Conservation (phyloP, 1,140 invertebrate genomes). For the Zaprionus inermis region DNA sequence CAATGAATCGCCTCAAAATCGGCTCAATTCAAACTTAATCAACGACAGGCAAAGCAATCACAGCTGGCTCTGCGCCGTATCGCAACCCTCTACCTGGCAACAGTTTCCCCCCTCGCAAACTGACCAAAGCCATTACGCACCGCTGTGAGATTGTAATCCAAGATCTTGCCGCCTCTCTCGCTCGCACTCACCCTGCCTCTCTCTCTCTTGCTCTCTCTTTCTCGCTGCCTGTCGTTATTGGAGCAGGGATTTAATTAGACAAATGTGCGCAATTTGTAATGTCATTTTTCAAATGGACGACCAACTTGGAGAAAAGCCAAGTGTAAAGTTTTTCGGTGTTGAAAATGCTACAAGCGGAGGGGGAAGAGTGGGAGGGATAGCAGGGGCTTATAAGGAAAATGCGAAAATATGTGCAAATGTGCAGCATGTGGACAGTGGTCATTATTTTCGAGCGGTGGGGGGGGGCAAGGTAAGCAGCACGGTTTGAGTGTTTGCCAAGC, state of each 20-base stretch:
- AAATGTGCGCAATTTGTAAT: constrained; percentile 84
- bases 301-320: constrained; percentile 63
- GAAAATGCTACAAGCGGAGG: constrained; percentile 61
- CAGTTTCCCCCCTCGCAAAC: constrained; percentile 14
- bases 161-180: constrained; percentile 38
- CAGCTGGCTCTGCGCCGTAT: neutral
- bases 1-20: constrained; percentile 16
- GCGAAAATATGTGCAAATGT: constrained; percentile 80
- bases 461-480: constrained; percentile 53
- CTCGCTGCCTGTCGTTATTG: constrained; percentile 60
- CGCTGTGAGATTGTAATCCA: constrained; percentile 79
- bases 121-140: constrained; percentile 73
- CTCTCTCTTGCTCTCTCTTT: neutral
- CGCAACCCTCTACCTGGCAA: neutral
- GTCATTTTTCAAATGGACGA: constrained; percentile 76
- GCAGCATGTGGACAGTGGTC: constrained; percentile 80
- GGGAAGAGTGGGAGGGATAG: neutral
- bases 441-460: constrained; percentile 67
- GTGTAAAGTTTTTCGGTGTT: constrained; percentile 72
- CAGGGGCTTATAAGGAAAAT: constrained; percentile 23
- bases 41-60: constrained; percentile 22
- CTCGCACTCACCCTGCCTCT: too few species aligned
- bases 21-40: constrained; percentile 12
- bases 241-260: constrained; percentile 83
- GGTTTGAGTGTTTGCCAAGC: constrained; percentile 59